These are phyloP conservation scores for Hippocampus mohnikei DNA, from an alignment of 2,113 vertebrate species.

Conservation along the genomic window DNA sequence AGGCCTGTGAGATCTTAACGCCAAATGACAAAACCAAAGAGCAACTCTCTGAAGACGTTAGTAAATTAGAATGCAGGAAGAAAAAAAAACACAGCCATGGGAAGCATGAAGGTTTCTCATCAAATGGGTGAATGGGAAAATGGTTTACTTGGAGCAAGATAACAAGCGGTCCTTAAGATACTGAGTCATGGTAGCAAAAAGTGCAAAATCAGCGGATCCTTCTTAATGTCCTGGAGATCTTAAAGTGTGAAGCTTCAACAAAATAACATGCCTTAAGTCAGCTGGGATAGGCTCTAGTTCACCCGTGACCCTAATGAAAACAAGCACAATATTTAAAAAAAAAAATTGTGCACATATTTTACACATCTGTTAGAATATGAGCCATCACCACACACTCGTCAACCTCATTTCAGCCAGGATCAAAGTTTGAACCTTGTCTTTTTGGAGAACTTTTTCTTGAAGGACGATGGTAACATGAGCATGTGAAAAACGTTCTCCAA, in stretches of 20 bases:
- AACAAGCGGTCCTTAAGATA: neutral
- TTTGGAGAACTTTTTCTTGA: neutral
- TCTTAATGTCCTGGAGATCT: neutral
- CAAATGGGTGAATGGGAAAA: neutral
- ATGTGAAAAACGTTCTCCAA: neutral
- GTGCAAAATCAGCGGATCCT: neutral
- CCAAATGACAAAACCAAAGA: slow-evolving; percentile 27
- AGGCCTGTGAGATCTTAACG: slow-evolving; percentile 20
- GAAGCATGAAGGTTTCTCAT: neutral
- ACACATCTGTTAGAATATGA: neutral
- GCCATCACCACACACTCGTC: neutral
- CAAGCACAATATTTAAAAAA: neutral
- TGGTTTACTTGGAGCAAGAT: neutral
- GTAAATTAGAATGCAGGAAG: neutral
- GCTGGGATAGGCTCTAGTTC: neutral
- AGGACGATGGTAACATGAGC: neutral
- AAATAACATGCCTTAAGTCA: neutral
- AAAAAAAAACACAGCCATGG: neutral
- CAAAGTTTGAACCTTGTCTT: neutral
- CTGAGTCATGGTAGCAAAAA: neutral
- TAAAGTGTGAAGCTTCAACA: neutral
- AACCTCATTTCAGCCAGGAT: neutral
- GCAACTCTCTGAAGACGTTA: neutral
- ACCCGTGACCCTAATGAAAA: neutral
- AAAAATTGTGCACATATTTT: neutral